Evolutionary conservation across 2,113 vertebrate species (phyloP), one percentile per base, ranked within the genome.

Genomic region (Anser cygnoides): DNA sequence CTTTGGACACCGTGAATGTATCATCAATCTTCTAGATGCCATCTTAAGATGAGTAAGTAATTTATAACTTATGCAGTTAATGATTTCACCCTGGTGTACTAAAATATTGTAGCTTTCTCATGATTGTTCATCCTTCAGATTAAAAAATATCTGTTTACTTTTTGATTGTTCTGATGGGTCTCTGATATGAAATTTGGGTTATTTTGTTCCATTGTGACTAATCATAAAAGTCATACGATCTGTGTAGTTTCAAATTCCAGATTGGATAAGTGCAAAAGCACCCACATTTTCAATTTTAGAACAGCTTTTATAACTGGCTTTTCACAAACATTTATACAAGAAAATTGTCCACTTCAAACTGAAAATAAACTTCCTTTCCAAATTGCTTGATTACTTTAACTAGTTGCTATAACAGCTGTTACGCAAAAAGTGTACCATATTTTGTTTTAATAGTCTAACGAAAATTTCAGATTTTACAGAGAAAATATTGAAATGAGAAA

Each of bases 181-280:
- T 0, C 28, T 55, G 55, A 41, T 35, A 66, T 2, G 18, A 88
- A 67, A 58, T 68, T 74, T 76, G n/a, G 31, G 28, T 41, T 70
- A 72, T 94, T 92, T 87, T 80, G 35, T 74, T 95, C 52, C 5
- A 3, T 43, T 78, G 11, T 62, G 63, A 79, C 71, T 91, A 89
- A 39, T 91, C 87, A 94, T 83, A 26, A 73, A 76, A 91, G 71
- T 95, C 96, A 94, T 55, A 90, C 15, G 1, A 68, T 90, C 39
- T 50, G 21, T 62, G 31, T 31, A 68, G 31, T 73, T 87, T 92
- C 54, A 66, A 66, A 73, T 87, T 92, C 88, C 85, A 84, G 68
- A 93, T 20, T 85, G 62, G 62, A 26, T 22, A 92, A 83, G 63
- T 76, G n/a, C 17, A 87, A 87, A 96, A 79, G 41, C 75, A 91